Evolutionary conservation across 1,140 invertebrate genomes (phyloP).

Genomic region (Drosophila mojavensis): DNA sequence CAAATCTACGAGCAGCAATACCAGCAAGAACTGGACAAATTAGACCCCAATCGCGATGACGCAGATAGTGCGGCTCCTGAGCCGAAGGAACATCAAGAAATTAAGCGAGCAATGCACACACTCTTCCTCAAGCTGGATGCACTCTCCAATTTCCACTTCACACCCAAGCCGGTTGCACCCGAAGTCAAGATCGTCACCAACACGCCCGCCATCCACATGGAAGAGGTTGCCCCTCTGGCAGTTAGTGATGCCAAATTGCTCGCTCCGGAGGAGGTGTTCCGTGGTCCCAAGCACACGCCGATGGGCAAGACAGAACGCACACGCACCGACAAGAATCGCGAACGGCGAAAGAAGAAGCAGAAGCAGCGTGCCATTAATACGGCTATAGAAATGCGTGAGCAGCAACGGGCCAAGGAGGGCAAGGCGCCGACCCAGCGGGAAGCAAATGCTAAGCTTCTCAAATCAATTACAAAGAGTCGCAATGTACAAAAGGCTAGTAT

Average conservation of each 20-base stretch:
- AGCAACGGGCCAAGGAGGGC: conserved; percentile 84
- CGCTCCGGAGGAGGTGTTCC: conserved; percentile 97
- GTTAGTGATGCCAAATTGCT: conserved; percentile 93
- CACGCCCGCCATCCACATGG: conserved; percentile 95
- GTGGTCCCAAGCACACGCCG: conserved; percentile 90
- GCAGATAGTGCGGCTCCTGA: conserved; percentile 87
- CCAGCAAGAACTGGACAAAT: conserved; percentile 90
- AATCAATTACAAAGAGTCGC: conserved; percentile 87
- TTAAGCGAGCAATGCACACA: conserved; percentile 90
- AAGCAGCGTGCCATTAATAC: conserved; percentile 87
- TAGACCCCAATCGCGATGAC: conserved; percentile 85
- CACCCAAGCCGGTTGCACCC: conserved; percentile 92
- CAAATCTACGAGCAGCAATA: conserved; percentile 98
- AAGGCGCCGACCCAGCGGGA: conserved; percentile 86
- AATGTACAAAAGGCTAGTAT: conserved; percentile 86
- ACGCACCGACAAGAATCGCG: conserved; percentile 94
- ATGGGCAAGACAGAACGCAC: conserved; percentile 92
- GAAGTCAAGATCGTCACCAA: conserved; percentile 97
- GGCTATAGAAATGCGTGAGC: conserved; percentile 85
- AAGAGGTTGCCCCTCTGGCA: conserved; percentile 96
- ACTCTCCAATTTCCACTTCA: conserved; percentile 96
- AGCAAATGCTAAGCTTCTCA: conserved; percentile 85
- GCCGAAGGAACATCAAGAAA: conserved; percentile 90
- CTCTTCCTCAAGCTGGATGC: conserved; percentile 96
- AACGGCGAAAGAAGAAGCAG: conserved; percentile 94